Evolutionary conservation across 2,113 vertebrate genomes (phyloP).

Genomic region (Hypomesus transpacificus): DNA sequence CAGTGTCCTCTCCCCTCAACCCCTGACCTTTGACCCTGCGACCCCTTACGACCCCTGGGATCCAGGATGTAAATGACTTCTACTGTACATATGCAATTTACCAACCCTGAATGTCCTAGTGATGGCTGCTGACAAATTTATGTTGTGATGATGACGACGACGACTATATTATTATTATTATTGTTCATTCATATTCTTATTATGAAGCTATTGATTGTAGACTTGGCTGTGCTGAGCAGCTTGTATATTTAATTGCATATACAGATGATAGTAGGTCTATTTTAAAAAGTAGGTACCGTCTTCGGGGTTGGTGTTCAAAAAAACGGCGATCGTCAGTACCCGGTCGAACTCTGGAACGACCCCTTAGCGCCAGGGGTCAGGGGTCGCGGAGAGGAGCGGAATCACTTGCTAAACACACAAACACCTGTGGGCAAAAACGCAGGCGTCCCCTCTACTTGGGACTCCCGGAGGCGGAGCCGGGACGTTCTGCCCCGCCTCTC

Average conservation of each 20-base stretch:
- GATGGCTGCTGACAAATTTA: constrained; percentile 80
- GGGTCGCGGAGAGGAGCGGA: constrained; percentile 10
- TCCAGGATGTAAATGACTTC: constrained; percentile 67
- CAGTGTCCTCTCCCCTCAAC: constrained; percentile 9
- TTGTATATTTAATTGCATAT: constrained; percentile 71
- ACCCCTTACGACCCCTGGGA: constrained; percentile 25
- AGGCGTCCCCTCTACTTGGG: constrained; percentile 1
- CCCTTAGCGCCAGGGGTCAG: constrained; percentile 9
- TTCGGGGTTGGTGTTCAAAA: constrained; percentile 25
- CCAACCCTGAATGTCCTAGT: constrained; percentile 81
- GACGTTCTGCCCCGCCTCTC: not conserved
- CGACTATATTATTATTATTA: constrained; percentile 60
- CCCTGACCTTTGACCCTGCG: constrained; percentile 43
- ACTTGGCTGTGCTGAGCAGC: constrained; percentile 71
- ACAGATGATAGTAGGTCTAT: constrained; percentile 64
- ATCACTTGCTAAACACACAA: constrained; percentile 12
- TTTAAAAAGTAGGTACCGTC: constrained; percentile 58
- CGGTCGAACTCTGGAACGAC: constrained; percentile 33
- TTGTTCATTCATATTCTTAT: constrained; percentile 71
- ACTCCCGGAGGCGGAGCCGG: constrained; percentile 10
- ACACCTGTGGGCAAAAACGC: constrained; percentile 16
- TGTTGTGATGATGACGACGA: constrained; percentile 51
- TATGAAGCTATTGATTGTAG: constrained; percentile 74
- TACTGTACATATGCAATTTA: constrained; percentile 79
- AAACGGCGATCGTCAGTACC: constrained; percentile 43